Evolutionary conservation across 2,888 invertebrate genomes (phyloP), one percentile per base, ranked within the genome.

Genomic region (Camptogramma bilineatum): DNA sequence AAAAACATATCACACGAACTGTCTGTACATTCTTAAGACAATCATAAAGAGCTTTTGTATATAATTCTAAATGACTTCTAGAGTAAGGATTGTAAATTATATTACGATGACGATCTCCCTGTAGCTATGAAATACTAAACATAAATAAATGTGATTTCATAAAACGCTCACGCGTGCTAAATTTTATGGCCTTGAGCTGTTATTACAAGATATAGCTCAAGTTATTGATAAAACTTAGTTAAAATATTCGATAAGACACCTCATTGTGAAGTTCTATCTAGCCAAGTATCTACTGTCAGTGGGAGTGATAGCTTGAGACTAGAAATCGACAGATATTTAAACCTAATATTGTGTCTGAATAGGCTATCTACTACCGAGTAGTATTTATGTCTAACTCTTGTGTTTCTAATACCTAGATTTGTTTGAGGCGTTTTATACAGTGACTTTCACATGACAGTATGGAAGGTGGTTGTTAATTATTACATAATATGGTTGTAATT

Each of bases 391-490:
- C 10, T 13, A 31, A 56, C 4, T 1, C 24, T 13, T 24, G 18
- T 44, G 21, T 34, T 47, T 34, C 10, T 34, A 34, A 0, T 24
- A 17, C 2, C 10, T 18, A 31, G 60, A 71, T 59, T 69, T 60
- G 58, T 58, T 31, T 28, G 66, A 64, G 55, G 62, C 67, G 28
- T 78, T 62, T 67, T 68, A 72, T 65, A 72, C 19, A 46, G 58
- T 73, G 58, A 68, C 53, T 59, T 68, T 69, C 64, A 62, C 58
- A 61, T 65, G 67, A 73, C 64, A 73, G 76, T 80, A 75, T 79
- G 75, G 73, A 78, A 75, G n/a, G 81, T 79, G 85, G 87, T 87
- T 87, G 87, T 87, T 85, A 79, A 58, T 42, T 55, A 31, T 54
- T 54, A 63, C 54, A 52, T 51, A 28, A n/a, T n/a, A 63, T 51